Evolutionary conservation across 2,113 vertebrate species (phyloP), one percentile per base, ranked within the genome.

Genomic region (Brachyistius frenatus): DNA sequence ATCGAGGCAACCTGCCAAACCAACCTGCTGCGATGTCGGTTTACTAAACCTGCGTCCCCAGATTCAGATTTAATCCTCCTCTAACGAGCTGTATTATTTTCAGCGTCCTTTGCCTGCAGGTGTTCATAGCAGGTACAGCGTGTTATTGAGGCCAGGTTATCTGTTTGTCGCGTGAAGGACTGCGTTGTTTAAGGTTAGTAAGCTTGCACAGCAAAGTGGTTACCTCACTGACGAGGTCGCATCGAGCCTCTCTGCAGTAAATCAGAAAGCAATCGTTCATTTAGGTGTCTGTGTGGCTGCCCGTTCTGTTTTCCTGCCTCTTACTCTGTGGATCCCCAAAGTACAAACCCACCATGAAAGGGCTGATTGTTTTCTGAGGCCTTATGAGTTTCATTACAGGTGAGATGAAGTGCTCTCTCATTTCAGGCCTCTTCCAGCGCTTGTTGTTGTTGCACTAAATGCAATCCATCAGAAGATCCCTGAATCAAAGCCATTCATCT

Each of bases 361-460:
- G 73, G 58, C 68, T 39, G 58, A 89, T 92, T 93, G 92, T 94
- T 78, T 76, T 76, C 76, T 36, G 72, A 83, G 47, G n/a, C 66
- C 61, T 66, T 39, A 35, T 65, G 72, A 83, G 81, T 91, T 93
- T 87, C 73, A 77, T 77, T 90, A 35, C 87, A 86, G 84, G 73
- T 89, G 81, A 89, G 79, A 85, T 63, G 11, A 73, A 54, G 74
- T 46, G 44, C 69, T 84, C 88, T 91, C 86, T 81, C 16, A 33
- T 91, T 91, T 90, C 88, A 89, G 74, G 4, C 32, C 39, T 35
- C 33, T 7, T 71, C n/a, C 11, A 11, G 37, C 39, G 65, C 55
- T 76, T 77, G 56, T 86, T 80, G 78, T 84, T 84, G 78, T 69
- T 55, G 61, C 50, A 14, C 31, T 58, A 66, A 84, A 73, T 62